A percentile compares a stretch with the other conserved stretches of the same genome.
Conservation (phyloP, 2,888 invertebrate genomes). For the Brenthis hecate region DNA sequence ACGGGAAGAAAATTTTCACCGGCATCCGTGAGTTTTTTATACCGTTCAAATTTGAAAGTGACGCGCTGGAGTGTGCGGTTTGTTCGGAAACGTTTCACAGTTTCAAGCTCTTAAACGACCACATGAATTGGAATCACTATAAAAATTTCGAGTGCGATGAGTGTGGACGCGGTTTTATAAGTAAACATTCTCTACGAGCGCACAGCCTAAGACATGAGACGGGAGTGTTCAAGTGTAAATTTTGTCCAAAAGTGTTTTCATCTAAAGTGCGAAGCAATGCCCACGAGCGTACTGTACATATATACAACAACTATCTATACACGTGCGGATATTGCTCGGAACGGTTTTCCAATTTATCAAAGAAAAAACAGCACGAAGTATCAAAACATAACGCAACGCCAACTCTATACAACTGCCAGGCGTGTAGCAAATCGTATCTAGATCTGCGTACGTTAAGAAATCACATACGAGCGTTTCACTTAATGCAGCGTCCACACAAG, state of each 20-base stretch:
- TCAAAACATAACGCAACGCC: conserved; percentile 43
- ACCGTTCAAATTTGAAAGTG: conserved; percentile 50
- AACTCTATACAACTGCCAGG: conserved; percentile 43
- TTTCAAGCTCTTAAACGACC: conserved; percentile 50
- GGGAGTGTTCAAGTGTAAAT: conserved; percentile 43
- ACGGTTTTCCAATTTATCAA: conserved; percentile 5
- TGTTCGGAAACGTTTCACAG: conserved; percentile 45
- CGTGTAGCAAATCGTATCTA: conserved; percentile 54
- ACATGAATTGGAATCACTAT: conserved; percentile 51
- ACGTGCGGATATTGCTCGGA: conserved; percentile 23
- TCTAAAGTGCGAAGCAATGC: neutral
- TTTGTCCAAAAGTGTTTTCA: conserved; percentile 39
- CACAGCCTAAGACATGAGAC: conserved; percentile 39
- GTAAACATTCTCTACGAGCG: conserved; percentile 26
- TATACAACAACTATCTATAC: conserved; percentile 9
- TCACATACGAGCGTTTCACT: conserved; percentile 43
- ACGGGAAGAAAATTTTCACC: conserved; percentile 46
- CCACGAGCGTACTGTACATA: conserved; percentile 9
- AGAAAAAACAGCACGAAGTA: conserved; percentile 45
- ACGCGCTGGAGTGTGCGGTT: conserved; percentile 44
- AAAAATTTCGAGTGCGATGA: conserved; percentile 50
- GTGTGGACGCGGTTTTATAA: conserved; percentile 49
- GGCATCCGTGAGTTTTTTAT: conserved; percentile 53
- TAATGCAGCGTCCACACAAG: conserved; percentile 43
- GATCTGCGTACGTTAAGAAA: conserved; percentile 49